phyloP scores from a whole-genome alignment of 2,888 invertebrate genomes.

The Strigamia maritima region DNA sequence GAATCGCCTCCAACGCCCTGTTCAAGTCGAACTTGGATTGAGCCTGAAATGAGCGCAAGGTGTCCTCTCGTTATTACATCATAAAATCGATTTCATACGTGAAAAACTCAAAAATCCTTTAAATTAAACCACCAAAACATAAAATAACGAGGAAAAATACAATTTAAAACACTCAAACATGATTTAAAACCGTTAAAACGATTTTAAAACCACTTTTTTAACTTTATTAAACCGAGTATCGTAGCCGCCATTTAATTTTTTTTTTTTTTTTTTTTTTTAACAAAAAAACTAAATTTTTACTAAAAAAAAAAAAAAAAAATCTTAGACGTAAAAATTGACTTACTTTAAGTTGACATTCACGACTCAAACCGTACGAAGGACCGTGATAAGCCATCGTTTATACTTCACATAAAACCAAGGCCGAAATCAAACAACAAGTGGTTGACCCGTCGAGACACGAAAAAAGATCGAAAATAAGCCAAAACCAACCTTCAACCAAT shows the following conservation, averaged over 20 bases:
- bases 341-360: slow-evolving; percentile 54
- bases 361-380: slow-evolving; percentile 53
- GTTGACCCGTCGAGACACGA: not conserved
- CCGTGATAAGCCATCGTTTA: slow-evolving; percentile 51
- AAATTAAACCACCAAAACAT: not conserved
- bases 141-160: not conserved
- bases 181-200: not conserved
- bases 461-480: not conserved
- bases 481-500: not conserved
- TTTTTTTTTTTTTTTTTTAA: too few relatives aligned
- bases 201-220: not conserved
- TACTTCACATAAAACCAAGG: not conserved
- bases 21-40: slow-evolving; percentile 56
- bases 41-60: slow-evolving; percentile 49
- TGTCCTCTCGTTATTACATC: not conserved
- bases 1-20: slow-evolving; percentile 53
- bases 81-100: not conserved
- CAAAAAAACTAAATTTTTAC: too few relatives aligned
- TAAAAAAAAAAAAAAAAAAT: too few relatives aligned
- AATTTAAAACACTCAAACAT: not conserved
- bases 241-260: not conserved
- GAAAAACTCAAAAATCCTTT: not conserved
- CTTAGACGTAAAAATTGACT: slow-evolving; percentile 22
- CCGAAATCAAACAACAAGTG: slow-evolving; percentile 19
- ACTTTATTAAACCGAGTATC: not conserved